phyloP scores from a whole-genome alignment of 2,797 vertebrate species.

The Melanotaenia boesemani region DNA sequence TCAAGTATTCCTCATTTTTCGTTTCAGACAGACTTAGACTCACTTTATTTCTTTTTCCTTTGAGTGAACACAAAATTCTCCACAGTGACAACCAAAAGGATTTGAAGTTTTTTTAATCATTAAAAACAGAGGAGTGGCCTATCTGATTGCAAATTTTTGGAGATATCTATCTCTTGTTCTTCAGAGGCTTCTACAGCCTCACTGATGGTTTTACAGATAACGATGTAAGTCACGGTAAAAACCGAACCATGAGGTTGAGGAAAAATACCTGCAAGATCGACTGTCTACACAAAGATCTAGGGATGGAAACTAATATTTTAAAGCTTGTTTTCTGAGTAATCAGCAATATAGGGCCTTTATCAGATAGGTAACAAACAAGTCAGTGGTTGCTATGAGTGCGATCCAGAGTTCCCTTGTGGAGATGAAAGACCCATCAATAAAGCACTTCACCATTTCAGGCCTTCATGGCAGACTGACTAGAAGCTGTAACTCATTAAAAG shows the following conservation, averaged over 20 bases:
- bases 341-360: slow-evolving; percentile 4
- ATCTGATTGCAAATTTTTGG: neutral
- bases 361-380: neutral
- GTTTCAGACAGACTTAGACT: neutral
- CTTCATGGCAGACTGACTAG: slow-evolving; percentile 5
- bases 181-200: neutral
- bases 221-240: neutral
- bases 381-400: slow-evolving; percentile 6
- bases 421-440: slow-evolving; percentile 3
- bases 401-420: slow-evolving; percentile 7
- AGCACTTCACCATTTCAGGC: neutral
- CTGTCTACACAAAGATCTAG: neutral
- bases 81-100: neutral
- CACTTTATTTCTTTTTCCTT: too few species aligned
- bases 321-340: neutral
- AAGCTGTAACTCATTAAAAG: slow-evolving; percentile 17
- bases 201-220: neutral
- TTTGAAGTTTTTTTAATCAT: neutral
- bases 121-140: neutral
- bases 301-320: neutral
- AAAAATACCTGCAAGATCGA: neutral
- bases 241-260: too few species aligned
- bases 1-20: neutral
- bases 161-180: slow-evolving; percentile 2
- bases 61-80: neutral